Evolutionary conservation across 2,888 invertebrate genomes (phyloP), one percentile per base, ranked within the genome.

Genomic region (Amorpha juglandis): DNA sequence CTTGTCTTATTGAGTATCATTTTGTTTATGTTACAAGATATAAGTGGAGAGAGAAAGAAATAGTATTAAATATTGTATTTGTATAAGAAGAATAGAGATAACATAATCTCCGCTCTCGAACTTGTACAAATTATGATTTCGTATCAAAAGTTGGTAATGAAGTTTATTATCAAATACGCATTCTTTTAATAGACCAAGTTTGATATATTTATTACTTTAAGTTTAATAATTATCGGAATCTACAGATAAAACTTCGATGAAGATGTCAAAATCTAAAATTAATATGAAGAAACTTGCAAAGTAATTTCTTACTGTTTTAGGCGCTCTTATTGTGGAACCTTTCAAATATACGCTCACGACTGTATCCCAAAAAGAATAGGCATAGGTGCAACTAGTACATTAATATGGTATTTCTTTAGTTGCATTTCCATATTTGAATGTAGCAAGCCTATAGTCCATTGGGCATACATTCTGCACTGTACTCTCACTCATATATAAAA

Each of bases 241-340:
- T 48, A 48, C 19, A 50, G 50, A 50, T 50, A 50, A 50, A 19
- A 50, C 50, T 50, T 50, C 19, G 19, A 50, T 50, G 50, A 19
- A 19, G 9, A 50, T 9, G 19, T 50, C 19, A 9, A 9, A 50
- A 50, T 8, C 0, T 19, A 50, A 19, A 19, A 50, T 50, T 50
- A 16, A 50, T 50, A 45, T 45, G 45, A 45, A 45, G 45, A 45
- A 11, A 45, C 45, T 45, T 45, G 12, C n/a, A n/a, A n/a, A n/a
- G n/a, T 45, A 27, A 27, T 38, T 38, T 38, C 38, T 38, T 38
- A 38, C 38, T 38, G 9, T 38, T 0, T 38, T 7, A 9, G 7
- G 7, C 7, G 9, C 38, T 7, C 6, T 45, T 14, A 45, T 2
- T 45, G 7, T 12, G 45, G 1, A 27, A 45, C 1, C 45, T 14